phyloP scores from a whole-genome alignment of 30 jellyfish, hydroid and myxozoan genomes.

The Turritopsis dohrnii region DNA sequence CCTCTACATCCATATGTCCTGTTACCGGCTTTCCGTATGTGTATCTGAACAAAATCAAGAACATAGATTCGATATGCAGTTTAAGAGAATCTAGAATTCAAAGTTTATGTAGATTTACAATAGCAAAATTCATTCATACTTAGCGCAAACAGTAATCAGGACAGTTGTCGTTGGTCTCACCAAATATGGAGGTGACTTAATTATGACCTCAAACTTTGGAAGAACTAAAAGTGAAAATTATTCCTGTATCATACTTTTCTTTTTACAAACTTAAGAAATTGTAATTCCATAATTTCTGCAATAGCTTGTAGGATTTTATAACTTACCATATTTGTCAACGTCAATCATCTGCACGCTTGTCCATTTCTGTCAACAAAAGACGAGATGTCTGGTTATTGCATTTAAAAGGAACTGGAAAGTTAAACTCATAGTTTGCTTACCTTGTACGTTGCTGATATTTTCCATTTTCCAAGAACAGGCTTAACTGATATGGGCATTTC shows the following conservation, averaged over 20 bases:
- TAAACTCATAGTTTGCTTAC: not conserved
- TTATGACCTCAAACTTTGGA: constrained; percentile 70
- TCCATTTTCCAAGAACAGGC: constrained; percentile 24
- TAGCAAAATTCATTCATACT: constrained; percentile 31
- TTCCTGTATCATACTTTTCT: not conserved
- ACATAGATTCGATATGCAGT: not conserved
- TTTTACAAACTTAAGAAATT: not conserved
- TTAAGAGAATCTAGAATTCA: not conserved
- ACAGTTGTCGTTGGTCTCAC: constrained; percentile 33
- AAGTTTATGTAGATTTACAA: not conserved
- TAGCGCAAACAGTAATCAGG: constrained; percentile 61
- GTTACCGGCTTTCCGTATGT: not conserved
- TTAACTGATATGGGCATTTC: constrained; percentile 19
- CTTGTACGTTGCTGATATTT: constrained; percentile 30
- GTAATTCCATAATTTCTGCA: no score
- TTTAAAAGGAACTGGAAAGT: not conserved
- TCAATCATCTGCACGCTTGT: not conserved
- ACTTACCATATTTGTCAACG: not conserved
- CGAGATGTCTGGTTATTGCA: not conserved
- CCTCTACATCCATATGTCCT: not conserved
- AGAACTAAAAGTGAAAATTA: constrained; percentile 35
- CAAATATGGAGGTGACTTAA: constrained; percentile 65
- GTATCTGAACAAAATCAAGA: not conserved
- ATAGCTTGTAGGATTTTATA: no score
- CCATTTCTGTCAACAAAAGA: not conserved